Evolutionary conservation across 2,888 invertebrate genomes (phyloP).

Genomic region (Augochlorella aurata): DNA sequence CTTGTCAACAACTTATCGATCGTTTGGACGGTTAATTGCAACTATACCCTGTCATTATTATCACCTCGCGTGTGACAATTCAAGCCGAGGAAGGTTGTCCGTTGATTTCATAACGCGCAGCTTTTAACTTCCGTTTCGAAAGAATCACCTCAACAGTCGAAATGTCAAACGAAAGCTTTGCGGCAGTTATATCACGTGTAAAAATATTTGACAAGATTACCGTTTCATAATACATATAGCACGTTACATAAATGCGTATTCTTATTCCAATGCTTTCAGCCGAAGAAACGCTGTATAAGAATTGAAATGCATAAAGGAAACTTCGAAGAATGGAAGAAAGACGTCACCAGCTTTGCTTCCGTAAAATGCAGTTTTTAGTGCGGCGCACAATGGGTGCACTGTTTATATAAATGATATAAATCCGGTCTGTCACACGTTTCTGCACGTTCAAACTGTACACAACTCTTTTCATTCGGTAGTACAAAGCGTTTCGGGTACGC

Average conservation of each 20-base stretch:
- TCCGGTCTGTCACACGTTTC: neutral
- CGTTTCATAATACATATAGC: constrained; percentile 1
- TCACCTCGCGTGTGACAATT: neutral
- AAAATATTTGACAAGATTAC: constrained; percentile 1
- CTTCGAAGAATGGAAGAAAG: neutral
- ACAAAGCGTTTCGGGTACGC: neutral
- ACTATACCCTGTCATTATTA: neutral
- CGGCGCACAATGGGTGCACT: neutral
- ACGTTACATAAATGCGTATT: neutral
- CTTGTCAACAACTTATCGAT: neutral
- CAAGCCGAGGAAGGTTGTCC: neutral
- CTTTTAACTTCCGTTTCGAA: neutral
- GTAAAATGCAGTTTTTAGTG: neutral
- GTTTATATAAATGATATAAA: neutral
- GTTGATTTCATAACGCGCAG: neutral
- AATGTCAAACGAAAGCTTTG: constrained; percentile 1
- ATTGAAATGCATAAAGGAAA: neutral
- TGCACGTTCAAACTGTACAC: neutral
- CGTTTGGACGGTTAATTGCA: neutral
- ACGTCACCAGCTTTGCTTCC: neutral
- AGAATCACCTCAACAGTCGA: neutral
- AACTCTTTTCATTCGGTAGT: too few species aligned
- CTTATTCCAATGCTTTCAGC: neutral
- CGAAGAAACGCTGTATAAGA: neutral
- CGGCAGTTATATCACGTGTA: neutral